A percentile compares a stretch with the other conserved stretches of the same genome.
phyloP scores from a whole-genome alignment of 2,888 invertebrate species.

The Deilephila elpenor region DNA sequence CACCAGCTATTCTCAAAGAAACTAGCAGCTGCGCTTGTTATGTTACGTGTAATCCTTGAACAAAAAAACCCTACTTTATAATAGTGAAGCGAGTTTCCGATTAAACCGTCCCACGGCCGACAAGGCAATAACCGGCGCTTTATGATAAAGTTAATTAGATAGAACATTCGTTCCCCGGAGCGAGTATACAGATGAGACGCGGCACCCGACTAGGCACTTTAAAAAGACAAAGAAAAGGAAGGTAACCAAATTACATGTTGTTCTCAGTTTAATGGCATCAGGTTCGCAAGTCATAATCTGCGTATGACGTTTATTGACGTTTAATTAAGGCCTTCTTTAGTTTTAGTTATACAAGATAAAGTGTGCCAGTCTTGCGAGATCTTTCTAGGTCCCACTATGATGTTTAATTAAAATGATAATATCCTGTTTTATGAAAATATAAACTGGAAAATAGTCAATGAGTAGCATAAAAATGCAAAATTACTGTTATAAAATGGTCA shows the following conservation, averaged over 20 bases:
- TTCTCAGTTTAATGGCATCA: background rate
- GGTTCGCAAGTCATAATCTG: background rate
- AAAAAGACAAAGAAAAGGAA: slow-evolving; percentile 61
- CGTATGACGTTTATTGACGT: background rate
- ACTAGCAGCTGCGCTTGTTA: background rate
- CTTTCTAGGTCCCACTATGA: too few relatives aligned
- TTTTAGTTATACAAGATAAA: background rate
- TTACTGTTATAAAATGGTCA: too few relatives aligned
- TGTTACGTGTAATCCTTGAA: slow-evolving; percentile 14
- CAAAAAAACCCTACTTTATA: slow-evolving; percentile 25
- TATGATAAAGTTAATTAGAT: slow-evolving; percentile 83
- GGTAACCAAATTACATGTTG: slow-evolving; percentile 25
- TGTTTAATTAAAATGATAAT: too few relatives aligned
- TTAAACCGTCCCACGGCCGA: slow-evolving; percentile 65
- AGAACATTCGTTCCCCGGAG: slow-evolving; percentile 80
- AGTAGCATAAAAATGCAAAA: too few relatives aligned
- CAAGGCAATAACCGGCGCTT: slow-evolving; percentile 76
- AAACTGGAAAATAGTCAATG: too few relatives aligned
- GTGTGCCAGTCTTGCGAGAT: too few relatives aligned
- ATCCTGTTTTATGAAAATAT: too few relatives aligned
- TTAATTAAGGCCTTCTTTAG: background rate
- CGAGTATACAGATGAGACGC: slow-evolving; percentile 71
- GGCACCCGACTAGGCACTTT: slow-evolving; percentile 48
- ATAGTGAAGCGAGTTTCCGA: slow-evolving; percentile 62
- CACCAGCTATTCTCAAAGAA: slow-evolving; percentile 21